Evolutionary conservation across 1,140 invertebrate species (phyloP).

Genomic region (Sarcophaga peregrina): DNA sequence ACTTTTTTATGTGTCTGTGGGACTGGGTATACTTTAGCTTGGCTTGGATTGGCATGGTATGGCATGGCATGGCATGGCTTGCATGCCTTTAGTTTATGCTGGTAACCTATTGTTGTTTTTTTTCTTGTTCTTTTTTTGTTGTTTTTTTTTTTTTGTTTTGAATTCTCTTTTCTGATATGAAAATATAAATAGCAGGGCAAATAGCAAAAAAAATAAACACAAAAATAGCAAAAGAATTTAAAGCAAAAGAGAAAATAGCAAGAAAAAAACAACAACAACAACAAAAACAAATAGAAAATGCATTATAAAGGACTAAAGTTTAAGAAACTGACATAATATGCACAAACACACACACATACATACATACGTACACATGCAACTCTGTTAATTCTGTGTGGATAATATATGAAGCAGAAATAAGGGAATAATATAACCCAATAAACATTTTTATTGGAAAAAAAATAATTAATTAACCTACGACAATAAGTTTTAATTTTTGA

Average conservation of each 20-base stretch:
- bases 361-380: neutral
- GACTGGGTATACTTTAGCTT: no score
- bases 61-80: neutral
- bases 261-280: neutral
- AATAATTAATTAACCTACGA: no score
- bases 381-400: no score
- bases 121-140: no score
- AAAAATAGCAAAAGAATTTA: no score
- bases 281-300: neutral
- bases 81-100: constrained; percentile 9
- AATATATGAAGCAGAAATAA: no score
- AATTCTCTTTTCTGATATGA: no score
- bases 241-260: neutral
- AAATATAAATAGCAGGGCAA: neutral
- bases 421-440: no score
- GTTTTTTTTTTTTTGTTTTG: no score
- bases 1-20: no score
- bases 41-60: neutral
- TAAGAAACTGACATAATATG: constrained; percentile 19
- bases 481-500: no score
- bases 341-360: neutral
- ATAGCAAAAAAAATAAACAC: neutral
- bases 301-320: constrained; percentile 18
- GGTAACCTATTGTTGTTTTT: constrained; percentile 7
- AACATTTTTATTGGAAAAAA: no score